Percentiles rank a stretch among this genome's conserved stretches.
These are phyloP conservation scores for Heterodera filipjevi DNA, from an alignment of 2,888 invertebrate genomes.

Conservation along the genomic window DNA sequence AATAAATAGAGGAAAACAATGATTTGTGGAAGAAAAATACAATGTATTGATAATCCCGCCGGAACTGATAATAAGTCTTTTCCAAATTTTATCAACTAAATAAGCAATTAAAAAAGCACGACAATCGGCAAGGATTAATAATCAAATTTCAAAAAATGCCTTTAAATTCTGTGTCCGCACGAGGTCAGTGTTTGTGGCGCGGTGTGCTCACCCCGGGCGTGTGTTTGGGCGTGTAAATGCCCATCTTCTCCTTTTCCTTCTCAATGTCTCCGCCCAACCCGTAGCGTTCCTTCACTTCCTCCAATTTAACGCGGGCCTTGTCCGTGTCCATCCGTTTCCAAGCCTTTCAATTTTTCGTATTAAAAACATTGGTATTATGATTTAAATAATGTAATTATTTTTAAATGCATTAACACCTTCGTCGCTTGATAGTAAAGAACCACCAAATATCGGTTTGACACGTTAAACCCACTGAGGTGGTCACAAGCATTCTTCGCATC, in stretches of 20 bases:
- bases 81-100: too few relatives aligned
- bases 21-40: too few relatives aligned
- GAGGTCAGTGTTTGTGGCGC: constrained; percentile 14
- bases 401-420: constrained; percentile 69
- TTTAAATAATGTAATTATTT: constrained; percentile 51
- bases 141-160: too few relatives aligned
- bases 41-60: too few relatives aligned
- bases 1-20: too few relatives aligned
- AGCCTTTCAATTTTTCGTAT: constrained; percentile 68
- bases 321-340: constrained; percentile 68
- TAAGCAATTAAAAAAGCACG: too few relatives aligned
- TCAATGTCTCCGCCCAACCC: constrained; percentile 66
- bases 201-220: constrained; percentile 29
- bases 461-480: constrained; percentile 90
- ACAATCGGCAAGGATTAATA: too few relatives aligned
- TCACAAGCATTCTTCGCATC: constrained; percentile 99
- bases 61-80: too few relatives aligned
- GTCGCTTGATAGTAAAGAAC: constrained; percentile 89
- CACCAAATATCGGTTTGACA: constrained; percentile 97
- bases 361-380: constrained; percentile 77
- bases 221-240: constrained; percentile 29
- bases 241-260: constrained; percentile 59
- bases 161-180: not conserved
- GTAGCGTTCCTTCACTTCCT: constrained; percentile 69
- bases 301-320: constrained; percentile 69